Evolutionary conservation across 2,888 invertebrate species (phyloP).

Genomic region (Cheilosia soror): DNA sequence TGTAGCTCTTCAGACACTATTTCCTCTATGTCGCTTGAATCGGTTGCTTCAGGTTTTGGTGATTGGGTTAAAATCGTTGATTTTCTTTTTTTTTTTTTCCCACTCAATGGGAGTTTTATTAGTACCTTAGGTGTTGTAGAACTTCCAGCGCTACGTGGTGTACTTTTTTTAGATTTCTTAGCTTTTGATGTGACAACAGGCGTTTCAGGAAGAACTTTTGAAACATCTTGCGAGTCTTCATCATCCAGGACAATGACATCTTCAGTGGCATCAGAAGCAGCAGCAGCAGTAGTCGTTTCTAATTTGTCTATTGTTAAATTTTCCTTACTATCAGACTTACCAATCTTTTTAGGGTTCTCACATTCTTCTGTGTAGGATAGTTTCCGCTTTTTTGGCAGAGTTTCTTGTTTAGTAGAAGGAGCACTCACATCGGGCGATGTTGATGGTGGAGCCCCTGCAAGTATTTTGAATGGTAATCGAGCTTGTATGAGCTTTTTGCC

Average conservation of each 20-base stretch:
- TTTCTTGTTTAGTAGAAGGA: constrained; percentile 23
- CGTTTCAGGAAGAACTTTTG: constrained; percentile 24
- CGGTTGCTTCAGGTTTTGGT: constrained; percentile 49
- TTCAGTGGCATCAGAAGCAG: background rate
- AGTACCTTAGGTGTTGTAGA: constrained; percentile 76
- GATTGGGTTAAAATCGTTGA: constrained; percentile 44
- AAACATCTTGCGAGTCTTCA: constrained; percentile 7
- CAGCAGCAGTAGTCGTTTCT: constrained; percentile 6
- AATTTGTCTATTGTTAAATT: constrained; percentile 31
- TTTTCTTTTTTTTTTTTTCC: constrained; percentile 78
- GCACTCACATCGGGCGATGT: constrained; percentile 40
- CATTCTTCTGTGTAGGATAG: constrained; percentile 78
- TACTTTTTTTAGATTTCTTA: constrained; percentile 37
- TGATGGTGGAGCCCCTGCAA: constrained; percentile 81
- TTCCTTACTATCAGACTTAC: constrained; percentile 55
- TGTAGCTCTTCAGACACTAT: constrained; percentile 76
- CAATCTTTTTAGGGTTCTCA: constrained; percentile 52
- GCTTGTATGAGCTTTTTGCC: constrained; percentile 87
- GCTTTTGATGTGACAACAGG: constrained; percentile 30
- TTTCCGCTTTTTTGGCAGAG: constrained; percentile 78
- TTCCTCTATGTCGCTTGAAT: constrained; percentile 79
- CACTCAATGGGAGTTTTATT: constrained; percentile 80
- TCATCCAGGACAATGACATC: constrained; percentile 45
- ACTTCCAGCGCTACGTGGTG: constrained; percentile 21
- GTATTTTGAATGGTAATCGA: constrained; percentile 86